Evolutionary conservation across 1,140 invertebrate species (phyloP), one percentile per base, ranked within the genome.

Genomic region (Trialeurodes vaporariorum): DNA sequence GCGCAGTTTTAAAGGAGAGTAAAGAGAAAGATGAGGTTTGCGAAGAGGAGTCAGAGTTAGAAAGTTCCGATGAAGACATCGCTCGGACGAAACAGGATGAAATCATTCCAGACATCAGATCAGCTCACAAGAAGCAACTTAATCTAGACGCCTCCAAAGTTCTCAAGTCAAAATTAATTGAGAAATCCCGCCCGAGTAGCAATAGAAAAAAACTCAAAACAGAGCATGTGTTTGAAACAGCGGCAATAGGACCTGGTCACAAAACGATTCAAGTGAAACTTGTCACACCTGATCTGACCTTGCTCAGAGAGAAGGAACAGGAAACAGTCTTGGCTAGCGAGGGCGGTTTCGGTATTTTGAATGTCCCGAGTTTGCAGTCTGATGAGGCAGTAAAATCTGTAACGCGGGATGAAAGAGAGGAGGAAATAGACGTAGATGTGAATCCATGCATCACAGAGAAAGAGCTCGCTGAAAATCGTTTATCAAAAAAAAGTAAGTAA

Each of bases 11-110:
- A 40, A 61, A 61, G 22, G 67, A 64, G 25, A 26, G 63, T 17
- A 59, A 61, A 1, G 67, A 49, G 17, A 49, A 49, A 5, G 5
- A 5, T 9, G 17, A 68, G 68, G 73, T 72, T 62, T 73, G 74
- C 21, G 83, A 85, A 69, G 81, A 85, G 69, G 92, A 94, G 77
- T 93, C 91, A 60, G 91, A 92, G 80, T 79, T 93, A 70, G 90
- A 92, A 75, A 90, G 86, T 77, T 88, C 88, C 67, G 80, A 81
- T 68, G 85, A 86, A 72, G 73, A 75, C 21, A 73, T 76, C 71
- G 68, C 72, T 40, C 68, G 72, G 65, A 71, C 83, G 84, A 1
- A 87, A 85, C 71, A 84, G 87, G 73, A 76, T 82, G 1, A 83
- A 83, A 77, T 80, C 79, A 23, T 67, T 68, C 9, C 78, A 81